Percentiles rank a stretch among this genome's conserved stretches.
phyloP scores from a whole-genome alignment of 2,888 invertebrate species.

The Gibbula magus region DNA sequence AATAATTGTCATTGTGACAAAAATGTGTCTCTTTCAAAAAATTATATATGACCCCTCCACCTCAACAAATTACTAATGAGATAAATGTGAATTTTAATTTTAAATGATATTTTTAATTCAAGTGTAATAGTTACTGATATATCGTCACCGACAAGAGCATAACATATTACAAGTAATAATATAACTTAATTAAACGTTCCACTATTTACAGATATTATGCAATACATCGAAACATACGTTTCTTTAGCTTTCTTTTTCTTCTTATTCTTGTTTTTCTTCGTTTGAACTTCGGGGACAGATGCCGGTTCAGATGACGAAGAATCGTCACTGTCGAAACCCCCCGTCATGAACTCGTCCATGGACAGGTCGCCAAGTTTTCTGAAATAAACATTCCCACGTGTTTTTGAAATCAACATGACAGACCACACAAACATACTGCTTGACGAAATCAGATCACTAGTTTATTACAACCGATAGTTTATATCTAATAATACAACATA shows the following conservation, averaged over 20 bases:
- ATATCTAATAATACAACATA: not conserved
- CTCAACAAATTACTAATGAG: too few species aligned
- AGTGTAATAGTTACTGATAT: too few species aligned
- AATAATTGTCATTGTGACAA: too few species aligned
- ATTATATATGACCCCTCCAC: too few species aligned
- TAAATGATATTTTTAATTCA: too few species aligned
- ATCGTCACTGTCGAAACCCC: constrained; percentile 44
- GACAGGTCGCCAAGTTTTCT: constrained; percentile 57
- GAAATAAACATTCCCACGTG: not conserved
- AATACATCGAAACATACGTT: not conserved
- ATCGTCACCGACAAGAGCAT: too few species aligned
- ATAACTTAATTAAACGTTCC: not conserved
- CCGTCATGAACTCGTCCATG: constrained; percentile 59
- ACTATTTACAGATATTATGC: not conserved
- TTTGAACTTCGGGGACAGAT: constrained; percentile 30
- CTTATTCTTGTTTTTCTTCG: constrained; percentile 32
- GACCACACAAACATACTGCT: too few species aligned
- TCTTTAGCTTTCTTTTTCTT: constrained; percentile 6
- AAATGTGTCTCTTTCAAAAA: too few species aligned
- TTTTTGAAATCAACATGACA: not conserved
- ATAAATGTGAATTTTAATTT: too few species aligned
- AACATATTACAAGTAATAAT: not conserved
- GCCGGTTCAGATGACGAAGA: constrained; percentile 26
- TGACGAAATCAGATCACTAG: too few species aligned
- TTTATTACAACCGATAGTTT: not conserved